Base-by-base conservation (phyloP, 1,140 invertebrate genomes). In the Tachypleus tridentatus region DNA sequence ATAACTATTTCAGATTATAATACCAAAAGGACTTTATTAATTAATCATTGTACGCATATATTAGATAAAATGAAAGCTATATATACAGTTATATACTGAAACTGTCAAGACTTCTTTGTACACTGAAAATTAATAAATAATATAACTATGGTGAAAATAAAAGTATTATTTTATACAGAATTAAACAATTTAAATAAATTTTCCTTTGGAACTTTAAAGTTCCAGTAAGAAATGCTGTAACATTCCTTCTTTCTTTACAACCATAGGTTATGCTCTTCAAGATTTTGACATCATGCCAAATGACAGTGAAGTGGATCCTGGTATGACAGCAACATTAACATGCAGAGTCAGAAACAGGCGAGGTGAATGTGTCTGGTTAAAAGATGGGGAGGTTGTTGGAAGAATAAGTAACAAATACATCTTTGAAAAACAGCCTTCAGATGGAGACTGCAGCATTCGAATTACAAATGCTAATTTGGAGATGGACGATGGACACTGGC, bases 331-430 rank as follows among this genome's bases (percentile, higher is more conserved):
- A 6, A 79, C 87, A 66, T 82, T 94, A 64, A 83, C 85, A 71
- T 94, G 91, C 76, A 85, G 86, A 76, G 86, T 94, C 70, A 85
- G 87, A 65, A 88, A 90, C 77, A 90, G 91, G 77, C 84, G 85
- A 71, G 91, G 91, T 49, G 83, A 86, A 57, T 94, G 91, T 75
- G 89, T 88, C 10, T 94, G 91, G 91, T 89, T 93, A 74, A 93
- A 93, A 77, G 89, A 93, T 80, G 89, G 91, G 75, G 91, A 91
- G 84, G 90, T 92, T 9, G 64, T 69, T 7, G 70, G 70, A 10
- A 61, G 66, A 57, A 91, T 93, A 72, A 76, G 84, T 48, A 87
- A 88, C 68, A 93, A 93, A 76, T 93, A 93, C 78, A 89, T 92
- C 76, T 93, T 90, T 89, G 85, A 86, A 5, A 84, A 86, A 57